Evolutionary conservation across 2,888 invertebrate species (phyloP), one percentile per base, ranked within the genome.

Genomic region (Sphaerophoria rueppellii): DNA sequence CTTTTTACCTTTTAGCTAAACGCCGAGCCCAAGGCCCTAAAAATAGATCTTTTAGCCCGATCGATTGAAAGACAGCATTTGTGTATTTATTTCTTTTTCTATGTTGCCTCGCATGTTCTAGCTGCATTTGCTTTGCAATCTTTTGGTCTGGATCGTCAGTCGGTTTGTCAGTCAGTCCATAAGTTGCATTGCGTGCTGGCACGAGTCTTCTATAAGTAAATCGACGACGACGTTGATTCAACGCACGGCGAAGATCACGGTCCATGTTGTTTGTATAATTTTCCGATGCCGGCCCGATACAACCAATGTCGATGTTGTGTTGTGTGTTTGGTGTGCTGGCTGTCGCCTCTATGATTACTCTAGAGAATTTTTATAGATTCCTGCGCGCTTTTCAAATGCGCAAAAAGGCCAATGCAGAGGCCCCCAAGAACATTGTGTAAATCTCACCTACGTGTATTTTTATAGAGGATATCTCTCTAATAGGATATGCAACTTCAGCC

Each of bases 401-500:
- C 4, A 43, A 43, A 50, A 60, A 43, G 35, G 48, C 35, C 40
- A 40, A 67, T 32, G 32, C 24, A 24, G 54, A 67, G 67, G 67
- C 61, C 40, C 24, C 50, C 46, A 74, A 78, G 76, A 85, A 85
- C 85, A 85, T 85, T 85, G 85, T 85, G 85, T 85, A 81, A 81
- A 81, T 85, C 85, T 80, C 85, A 85, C 85, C 85, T 85, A 85
- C 85, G 81, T 85, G 83, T 55, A 82, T 76, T 77, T 82, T 77
- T 82, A 72, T 72, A 77, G 72, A 72, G 78, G 74, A 71, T 74
- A 74, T 78, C 71, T 71, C 76, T 77, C 81, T 81, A 85, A 85
- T 85, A 81, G 83, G 80, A 79, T 83, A 61, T 74, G 48, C 35
- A 16, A 12, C 14, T 16, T 5, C 43, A 12, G 65, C 60, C 50